Conservation (phyloP, 2,113 vertebrate genomes). For the Numenius arquata region DNA sequence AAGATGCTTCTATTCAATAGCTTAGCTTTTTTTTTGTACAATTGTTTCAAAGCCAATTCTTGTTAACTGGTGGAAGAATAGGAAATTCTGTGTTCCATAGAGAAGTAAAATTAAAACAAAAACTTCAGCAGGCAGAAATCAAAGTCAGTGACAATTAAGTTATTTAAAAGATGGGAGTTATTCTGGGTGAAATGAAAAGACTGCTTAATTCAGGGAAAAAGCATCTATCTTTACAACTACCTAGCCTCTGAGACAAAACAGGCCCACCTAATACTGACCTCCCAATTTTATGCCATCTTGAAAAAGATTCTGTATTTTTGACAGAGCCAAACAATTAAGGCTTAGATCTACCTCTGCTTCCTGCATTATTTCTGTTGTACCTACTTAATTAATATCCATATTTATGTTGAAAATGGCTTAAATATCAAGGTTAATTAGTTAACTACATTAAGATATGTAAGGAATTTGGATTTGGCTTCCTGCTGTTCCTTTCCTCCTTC, state of each 20-base stretch:
- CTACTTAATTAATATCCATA: neutral
- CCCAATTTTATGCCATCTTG: neutral
- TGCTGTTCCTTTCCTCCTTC: neutral
- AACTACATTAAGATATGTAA: neutral
- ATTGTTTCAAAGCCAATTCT: constrained; percentile 24
- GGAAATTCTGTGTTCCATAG: neutral
- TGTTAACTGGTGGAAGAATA: neutral
- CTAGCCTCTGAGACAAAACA: neutral
- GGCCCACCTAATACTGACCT: neutral
- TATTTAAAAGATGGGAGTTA: neutral
- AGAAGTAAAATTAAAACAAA: neutral
- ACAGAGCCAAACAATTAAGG: neutral
- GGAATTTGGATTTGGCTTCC: neutral
- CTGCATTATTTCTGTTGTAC: neutral
- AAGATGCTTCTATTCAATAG: neutral
- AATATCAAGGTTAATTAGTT: neutral
- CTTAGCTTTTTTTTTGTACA: neutral
- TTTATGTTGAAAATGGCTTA: neutral
- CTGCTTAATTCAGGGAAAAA: neutral
- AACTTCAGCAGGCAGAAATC: neutral
- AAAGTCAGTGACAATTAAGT: neutral
- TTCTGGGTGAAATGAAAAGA: neutral
- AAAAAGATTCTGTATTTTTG: neutral
- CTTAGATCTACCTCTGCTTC: neutral
- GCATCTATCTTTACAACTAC: neutral